Conservation (phyloP, 1,140 invertebrate species). For the Andrena cerasifolii region DNA sequence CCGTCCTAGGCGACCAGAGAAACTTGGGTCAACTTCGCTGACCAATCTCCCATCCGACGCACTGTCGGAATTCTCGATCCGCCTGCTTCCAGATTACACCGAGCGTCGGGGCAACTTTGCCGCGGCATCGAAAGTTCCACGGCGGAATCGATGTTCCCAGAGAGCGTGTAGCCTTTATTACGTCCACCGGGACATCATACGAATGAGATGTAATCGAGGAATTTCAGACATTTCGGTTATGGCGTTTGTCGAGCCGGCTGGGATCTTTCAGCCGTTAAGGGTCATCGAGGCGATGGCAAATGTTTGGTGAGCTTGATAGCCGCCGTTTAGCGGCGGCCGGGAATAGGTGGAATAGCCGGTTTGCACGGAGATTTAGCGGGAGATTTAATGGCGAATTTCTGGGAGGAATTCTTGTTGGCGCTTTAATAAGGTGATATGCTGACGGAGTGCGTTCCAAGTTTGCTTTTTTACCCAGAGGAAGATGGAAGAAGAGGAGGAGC, state of each 20-base stretch:
- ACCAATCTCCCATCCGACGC: constrained; percentile 44
- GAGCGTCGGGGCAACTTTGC: constrained; percentile 8
- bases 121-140: constrained; percentile 20
- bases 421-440: not conserved
- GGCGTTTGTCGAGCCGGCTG: not conserved
- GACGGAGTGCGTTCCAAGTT: too few relatives aligned
- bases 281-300: not conserved
- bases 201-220: constrained; percentile 18
- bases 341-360: not conserved
- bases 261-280: not conserved
- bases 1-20: not conserved
- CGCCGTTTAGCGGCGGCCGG: not conserved
- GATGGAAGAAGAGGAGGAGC: too few relatives aligned
- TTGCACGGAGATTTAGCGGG: not conserved
- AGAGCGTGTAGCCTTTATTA: constrained; percentile 4
- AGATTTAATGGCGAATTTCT: not conserved
- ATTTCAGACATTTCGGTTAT: not conserved
- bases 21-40: constrained; percentile 26
- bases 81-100: constrained; percentile 24
- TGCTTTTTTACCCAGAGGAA: too few relatives aligned
- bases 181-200: not conserved
- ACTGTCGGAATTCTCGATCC: constrained; percentile 23
- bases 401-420: not conserved
- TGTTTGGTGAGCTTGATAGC: not conserved
- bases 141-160: not conserved